Conservation (phyloP, 1,140 invertebrate genomes). For the Druon quercuslanigerum region DNA sequence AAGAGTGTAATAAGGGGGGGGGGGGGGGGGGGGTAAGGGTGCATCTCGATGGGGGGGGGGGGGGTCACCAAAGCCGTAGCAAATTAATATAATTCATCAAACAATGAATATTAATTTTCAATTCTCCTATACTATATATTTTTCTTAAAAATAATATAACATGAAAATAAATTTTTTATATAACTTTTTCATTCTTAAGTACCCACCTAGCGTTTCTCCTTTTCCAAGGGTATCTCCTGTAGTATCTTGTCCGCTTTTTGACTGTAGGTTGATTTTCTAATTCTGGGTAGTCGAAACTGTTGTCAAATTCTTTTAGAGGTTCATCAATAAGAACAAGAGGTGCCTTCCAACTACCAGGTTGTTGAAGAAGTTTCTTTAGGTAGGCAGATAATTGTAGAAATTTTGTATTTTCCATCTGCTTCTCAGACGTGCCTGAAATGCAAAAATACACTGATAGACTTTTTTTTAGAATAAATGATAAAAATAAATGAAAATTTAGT, state of each 20-base stretch:
- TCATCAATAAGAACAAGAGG: constrained; percentile 56
- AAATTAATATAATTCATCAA: no score
- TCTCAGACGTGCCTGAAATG: constrained; percentile 22
- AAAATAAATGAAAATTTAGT: no score
- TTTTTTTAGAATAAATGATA: no score
- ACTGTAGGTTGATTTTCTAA: constrained; percentile 40
- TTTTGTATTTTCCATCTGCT: constrained; percentile 47
- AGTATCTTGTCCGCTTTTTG: constrained; percentile 77
- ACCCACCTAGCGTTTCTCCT: constrained; percentile 72
- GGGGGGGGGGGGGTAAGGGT: no score
- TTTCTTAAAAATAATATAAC: no score
- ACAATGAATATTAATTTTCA: no score
- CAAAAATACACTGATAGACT: neutral
- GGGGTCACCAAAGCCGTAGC: no score
- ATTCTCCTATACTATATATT: no score
- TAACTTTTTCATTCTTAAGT: no score
- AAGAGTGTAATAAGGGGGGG: no score
- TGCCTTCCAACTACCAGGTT: constrained; percentile 40
- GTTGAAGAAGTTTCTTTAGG: constrained; percentile 51
- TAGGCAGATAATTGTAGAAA: constrained; percentile 47
- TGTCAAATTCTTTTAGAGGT: constrained; percentile 32
- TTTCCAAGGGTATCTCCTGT: constrained; percentile 79
- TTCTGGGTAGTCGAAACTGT: constrained; percentile 32
- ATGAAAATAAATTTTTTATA: no score
- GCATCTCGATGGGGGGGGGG: rapidly evolving